Evolutionary conservation across 2,797 vertebrate genomes (phyloP).

Genomic region (Premnoplex brunnescens): DNA sequence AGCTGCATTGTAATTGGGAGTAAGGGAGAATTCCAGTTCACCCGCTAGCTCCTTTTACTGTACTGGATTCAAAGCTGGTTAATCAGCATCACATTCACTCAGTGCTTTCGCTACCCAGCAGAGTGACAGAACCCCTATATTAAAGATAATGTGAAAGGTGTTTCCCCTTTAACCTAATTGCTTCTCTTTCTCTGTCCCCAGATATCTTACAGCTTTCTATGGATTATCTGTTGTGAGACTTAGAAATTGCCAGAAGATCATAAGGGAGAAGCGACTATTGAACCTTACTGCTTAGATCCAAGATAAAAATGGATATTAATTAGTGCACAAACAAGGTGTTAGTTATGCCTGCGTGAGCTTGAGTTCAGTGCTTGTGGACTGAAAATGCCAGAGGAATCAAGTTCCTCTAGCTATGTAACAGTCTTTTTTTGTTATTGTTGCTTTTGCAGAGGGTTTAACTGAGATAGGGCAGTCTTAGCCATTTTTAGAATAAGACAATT

Average conservation of each 20-base stretch:
- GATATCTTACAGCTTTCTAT: neutral
- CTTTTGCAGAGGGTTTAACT: neutral
- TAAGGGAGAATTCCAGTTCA: neutral
- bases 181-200: neutral
- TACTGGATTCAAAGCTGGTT: neutral
- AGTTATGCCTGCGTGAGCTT: neutral
- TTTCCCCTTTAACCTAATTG: neutral
- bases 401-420: neutral
- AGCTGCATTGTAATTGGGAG: neutral
- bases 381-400: neutral
- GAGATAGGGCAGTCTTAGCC: neutral
- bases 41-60: neutral
- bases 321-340: neutral
- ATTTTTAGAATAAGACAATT: neutral
- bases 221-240: neutral
- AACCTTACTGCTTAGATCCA: neutral
- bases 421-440: neutral
- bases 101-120: neutral
- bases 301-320: neutral
- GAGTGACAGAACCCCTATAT: neutral
- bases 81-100: neutral
- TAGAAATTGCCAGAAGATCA: neutral
- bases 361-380: neutral
- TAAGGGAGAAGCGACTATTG: neutral
- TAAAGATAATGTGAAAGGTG: neutral